phyloP scores from a whole-genome alignment of 2,113 vertebrate species.

The Oryctolagus cuniculus region mOryCun1.1 NC_091434.1:78242001-78242500 shows the following conservation, averaged over 20 bases:
- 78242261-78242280: not conserved
- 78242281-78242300: not conserved
- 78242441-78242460: not conserved
- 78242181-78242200: not conserved
- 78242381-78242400: not conserved
- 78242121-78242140: no score
- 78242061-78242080: no score
- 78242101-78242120: no score
- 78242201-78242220: slow-evolving; percentile 17
- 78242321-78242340: not conserved
- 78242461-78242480: slow-evolving; percentile 31
- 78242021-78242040: no score
- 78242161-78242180: not conserved
- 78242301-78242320: not conserved
- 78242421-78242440: not conserved
- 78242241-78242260: not conserved
- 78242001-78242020: no score
- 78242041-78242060: no score
- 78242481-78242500: slow-evolving; percentile 7
- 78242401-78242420: slow-evolving; percentile 12
- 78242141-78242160: not conserved
- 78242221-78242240: not conserved
- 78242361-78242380: not conserved
- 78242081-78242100: no score
- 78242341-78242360: not conserved